Percentiles rank a stretch among this genome's conserved stretches.
Conservation (phyloP, 2,113 vertebrate species). For the Siniperca chuatsi region DNA sequence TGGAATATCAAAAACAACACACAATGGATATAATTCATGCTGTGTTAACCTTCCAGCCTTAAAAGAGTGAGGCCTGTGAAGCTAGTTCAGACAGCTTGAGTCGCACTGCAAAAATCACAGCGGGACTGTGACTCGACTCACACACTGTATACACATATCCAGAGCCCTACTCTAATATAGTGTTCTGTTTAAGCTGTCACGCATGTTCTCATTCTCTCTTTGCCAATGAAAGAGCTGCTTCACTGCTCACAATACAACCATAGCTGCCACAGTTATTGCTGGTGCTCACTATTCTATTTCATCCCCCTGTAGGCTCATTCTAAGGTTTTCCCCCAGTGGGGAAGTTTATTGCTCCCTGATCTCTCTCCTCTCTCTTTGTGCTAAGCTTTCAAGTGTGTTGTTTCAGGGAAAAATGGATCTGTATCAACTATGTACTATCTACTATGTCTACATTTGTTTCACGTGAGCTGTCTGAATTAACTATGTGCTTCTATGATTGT, state of each 20-base stretch:
- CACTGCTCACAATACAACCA: slow-evolving; percentile 23
- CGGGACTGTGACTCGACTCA: background rate
- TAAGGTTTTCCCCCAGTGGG: slow-evolving; percentile 11
- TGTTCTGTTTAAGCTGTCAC: slow-evolving; percentile 48
- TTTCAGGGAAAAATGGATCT: slow-evolving; percentile 6
- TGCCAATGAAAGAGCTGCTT: slow-evolving; percentile 41
- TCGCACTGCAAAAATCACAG: background rate
- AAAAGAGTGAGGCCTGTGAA: slow-evolving; percentile 15
- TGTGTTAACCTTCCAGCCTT: slow-evolving; percentile 27
- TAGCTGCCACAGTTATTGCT: slow-evolving; percentile 26
- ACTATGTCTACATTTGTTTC: background rate
- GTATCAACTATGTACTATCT: slow-evolving; percentile 11
- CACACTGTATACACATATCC: slow-evolving; percentile 13
- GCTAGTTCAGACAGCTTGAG: slow-evolving; percentile 4
- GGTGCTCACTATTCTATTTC: slow-evolving; percentile 37
- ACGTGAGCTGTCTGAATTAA: background rate
- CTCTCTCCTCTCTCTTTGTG: slow-evolving; percentile 15
- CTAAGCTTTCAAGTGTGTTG: slow-evolving; percentile 6
- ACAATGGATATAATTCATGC: slow-evolving; percentile 31
- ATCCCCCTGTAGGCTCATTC: slow-evolving; percentile 22
- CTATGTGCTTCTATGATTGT: background rate
- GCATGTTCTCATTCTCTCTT: slow-evolving; percentile 30
- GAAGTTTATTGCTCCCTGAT: slow-evolving; percentile 28
- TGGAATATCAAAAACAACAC: slow-evolving; percentile 37
- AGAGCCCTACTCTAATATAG: slow-evolving; percentile 4